Conservation (phyloP, 2,797 vertebrate species). For the Argyrosomus regius region DNA sequence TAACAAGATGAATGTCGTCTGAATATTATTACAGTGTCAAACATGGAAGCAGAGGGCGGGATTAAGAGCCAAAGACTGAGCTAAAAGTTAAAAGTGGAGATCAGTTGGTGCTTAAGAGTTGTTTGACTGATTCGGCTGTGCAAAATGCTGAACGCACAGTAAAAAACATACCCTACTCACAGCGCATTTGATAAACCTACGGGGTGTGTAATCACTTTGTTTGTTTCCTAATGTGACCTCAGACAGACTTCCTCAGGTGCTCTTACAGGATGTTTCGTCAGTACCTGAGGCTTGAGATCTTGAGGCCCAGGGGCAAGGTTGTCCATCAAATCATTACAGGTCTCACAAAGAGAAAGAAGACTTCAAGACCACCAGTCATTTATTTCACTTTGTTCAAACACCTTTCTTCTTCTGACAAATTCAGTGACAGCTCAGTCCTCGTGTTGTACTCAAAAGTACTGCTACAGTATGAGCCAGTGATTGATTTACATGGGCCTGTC, state of each 20-base stretch:
- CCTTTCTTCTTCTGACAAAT: slow-evolving; percentile 12
- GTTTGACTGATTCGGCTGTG: neutral
- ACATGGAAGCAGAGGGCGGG: neutral
- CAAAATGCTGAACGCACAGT: neutral
- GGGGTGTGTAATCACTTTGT: neutral
- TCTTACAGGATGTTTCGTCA: slow-evolving; percentile 44
- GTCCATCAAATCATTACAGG: slow-evolving; percentile 68
- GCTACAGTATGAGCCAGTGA: neutral
- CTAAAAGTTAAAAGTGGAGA: neutral
- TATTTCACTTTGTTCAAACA: slow-evolving; percentile 48
- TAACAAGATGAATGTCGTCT: neutral
- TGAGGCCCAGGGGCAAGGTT: slow-evolving; percentile 13
- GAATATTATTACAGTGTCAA: slow-evolving; percentile 1
- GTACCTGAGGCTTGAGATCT: slow-evolving; percentile 29
- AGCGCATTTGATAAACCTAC: neutral
- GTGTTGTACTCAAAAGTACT: neutral
- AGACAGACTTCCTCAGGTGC: slow-evolving; percentile 31
- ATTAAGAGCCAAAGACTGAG: neutral
- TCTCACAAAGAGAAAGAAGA: slow-evolving; percentile 42
- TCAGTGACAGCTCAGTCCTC: neutral
- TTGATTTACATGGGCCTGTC: too few species aligned
- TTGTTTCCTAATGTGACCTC: slow-evolving; percentile 25
- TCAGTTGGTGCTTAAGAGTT: neutral
- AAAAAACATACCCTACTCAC: neutral
- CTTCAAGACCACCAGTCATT: slow-evolving; percentile 46